phyloP scores from a whole-genome alignment of 2,113 vertebrate genomes.

The Pardalotus punctatus region DNA sequence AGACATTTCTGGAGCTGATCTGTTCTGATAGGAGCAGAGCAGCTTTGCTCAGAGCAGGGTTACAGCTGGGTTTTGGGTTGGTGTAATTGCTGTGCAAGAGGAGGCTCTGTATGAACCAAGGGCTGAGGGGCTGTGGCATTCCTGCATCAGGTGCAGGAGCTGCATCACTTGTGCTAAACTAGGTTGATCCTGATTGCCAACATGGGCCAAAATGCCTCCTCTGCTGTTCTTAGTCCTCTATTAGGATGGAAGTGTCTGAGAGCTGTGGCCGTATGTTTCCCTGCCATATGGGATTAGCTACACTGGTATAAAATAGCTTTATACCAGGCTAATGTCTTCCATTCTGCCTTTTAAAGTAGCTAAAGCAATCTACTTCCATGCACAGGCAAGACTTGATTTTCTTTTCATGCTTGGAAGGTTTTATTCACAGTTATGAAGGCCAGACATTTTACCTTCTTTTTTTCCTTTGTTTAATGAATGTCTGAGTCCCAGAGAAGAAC shows the following conservation, averaged over 20 bases:
- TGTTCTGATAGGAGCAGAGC: background rate
- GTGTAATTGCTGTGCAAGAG: background rate
- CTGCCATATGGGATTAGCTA: background rate
- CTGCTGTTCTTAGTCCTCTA: background rate
- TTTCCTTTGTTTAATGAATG: background rate
- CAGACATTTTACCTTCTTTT: background rate
- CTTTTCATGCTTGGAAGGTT: conserved; percentile 31
- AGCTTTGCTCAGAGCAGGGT: background rate
- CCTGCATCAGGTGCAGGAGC: background rate
- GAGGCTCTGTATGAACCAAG: background rate
- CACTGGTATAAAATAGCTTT: background rate
- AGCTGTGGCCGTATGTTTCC: background rate
- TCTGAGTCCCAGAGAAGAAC: background rate
- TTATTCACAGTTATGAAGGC: conserved; percentile 15
- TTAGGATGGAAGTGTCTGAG: background rate
- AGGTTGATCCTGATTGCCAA: background rate
- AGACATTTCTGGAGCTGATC: background rate
- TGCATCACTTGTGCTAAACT: background rate
- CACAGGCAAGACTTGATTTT: conserved; percentile 3
- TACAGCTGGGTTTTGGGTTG: background rate
- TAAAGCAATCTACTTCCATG: background rate
- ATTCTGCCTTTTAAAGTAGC: background rate
- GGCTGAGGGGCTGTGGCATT: background rate
- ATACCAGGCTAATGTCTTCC: background rate
- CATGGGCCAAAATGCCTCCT: background rate